Evolutionary conservation across 2,888 invertebrate genomes (phyloP), one percentile per base, ranked within the genome.

Genomic region (Anoplius nigerrimus): DNA sequence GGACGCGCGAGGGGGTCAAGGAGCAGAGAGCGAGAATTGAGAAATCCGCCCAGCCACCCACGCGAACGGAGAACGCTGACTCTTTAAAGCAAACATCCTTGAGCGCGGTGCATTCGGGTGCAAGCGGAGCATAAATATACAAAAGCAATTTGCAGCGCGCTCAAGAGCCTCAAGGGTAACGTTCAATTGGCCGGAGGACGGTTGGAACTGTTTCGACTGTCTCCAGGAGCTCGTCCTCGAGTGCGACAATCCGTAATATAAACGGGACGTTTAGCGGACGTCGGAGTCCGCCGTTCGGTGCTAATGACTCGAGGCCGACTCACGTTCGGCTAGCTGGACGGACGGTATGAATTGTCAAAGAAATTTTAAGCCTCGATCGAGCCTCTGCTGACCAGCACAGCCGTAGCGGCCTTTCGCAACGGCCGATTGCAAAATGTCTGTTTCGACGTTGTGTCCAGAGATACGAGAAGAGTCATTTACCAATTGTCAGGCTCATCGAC

Each of bases 401-500:
- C 22, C n/a, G n/a, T n/a, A n/a, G 20, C 51, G 69, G 45, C 51
- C 68, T 71, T 62, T 58, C 56, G 58, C 63, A 63, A 64, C 64
- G 57, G 61, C n/a, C 45, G 27, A 46, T 71, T 34, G 34, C 34
- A 62, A 67, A 78, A 70, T 69, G 66, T 68, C 66, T 65, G 62
- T 69, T 75, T 65, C 62, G 66, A 68, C 54, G 45, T 62, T 55
- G 62, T 46, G 54, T 24, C n/a, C 43, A 66, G 73, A 67, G 76
- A 64, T 72, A 69, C 70, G 42, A 75, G 78, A 78, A 6, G 77
- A 72, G 77, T 68, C 69, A 79, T 79, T 79, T 79, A 76, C 61
- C 79, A 79, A 78, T 78, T 78, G 78, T 24, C 63, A 52, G 53
- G 55, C 46, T 62, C 73, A 75, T 74, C 78, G 74, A 66, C 75